Base-by-base conservation (phyloP, 2,888 invertebrate genomes). In the Agrochola macilenta region DNA sequence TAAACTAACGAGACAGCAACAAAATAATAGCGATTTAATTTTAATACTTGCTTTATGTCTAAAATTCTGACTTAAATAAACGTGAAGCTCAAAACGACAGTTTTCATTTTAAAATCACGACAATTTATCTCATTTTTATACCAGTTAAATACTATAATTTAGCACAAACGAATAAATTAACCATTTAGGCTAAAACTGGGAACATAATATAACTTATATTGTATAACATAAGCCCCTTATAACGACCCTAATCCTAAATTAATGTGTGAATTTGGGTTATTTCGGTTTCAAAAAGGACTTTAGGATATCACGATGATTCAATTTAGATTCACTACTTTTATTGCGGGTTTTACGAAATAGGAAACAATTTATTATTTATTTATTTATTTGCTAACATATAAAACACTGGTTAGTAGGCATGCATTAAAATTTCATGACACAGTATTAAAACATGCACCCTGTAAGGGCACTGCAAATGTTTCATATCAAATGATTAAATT, bases 241-340 rank as follows among this genome's bases (percentile, higher is more conserved):
- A 71, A 77, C 35, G 82, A 82, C 71, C 63, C 30, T 65, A 78
- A 81, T 82, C 60, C 64, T 60, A 9, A 81, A 81, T 82, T 69
- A 73, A 82, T 66, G 58, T 46, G 65, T 60, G 60, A 66, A 78
- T 76, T 71, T 68, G 60, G 52, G 69, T 70, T 69, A 78, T 58
- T 70, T 54, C 17, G 54, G 23, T 49, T 54, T 35, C 30, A 65
- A 64, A 76, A 35, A 35, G 35, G 57, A 60, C 20, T 14, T 71
- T 80, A n/a, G 26, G 26, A 57, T 52, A 60, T 43, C 30, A 63
- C n/a, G 57, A 70, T 74, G 68, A 69, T 82, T 82, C 60, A 82
- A 83, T 79, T 74, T 74, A 66, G 60, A 60, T 57, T 76, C 30
- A 26, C n/a, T 49, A 23, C 35, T 8, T 23, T 23, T 61, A 73